Evolutionary conservation across 2,888 invertebrate genomes (phyloP).

Genomic region (Ernsta delagoae): DNA sequence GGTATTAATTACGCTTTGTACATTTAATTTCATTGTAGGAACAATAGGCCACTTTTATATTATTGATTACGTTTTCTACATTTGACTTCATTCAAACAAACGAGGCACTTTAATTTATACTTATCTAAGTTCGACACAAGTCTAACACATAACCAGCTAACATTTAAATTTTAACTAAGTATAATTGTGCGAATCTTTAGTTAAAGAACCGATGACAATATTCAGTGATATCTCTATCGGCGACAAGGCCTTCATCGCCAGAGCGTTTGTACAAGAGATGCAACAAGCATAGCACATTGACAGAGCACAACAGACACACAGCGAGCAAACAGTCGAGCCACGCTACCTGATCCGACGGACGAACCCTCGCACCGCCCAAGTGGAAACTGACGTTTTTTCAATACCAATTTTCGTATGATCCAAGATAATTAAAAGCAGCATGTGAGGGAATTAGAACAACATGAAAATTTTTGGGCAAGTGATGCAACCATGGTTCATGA

Average conservation of each 20-base stretch:
- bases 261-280: slow-evolving; percentile 82
- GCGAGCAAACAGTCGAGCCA: slow-evolving; percentile 89
- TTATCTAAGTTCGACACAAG: background rate
- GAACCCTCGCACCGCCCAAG: slow-evolving; percentile 82
- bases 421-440: slow-evolving; percentile 78
- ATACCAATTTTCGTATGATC: slow-evolving; percentile 64
- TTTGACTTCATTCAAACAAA: background rate
- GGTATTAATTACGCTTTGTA: too few relatives aligned
- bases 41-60: slow-evolving; percentile 9
- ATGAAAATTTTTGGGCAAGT: slow-evolving; percentile 53
- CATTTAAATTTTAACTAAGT: background rate
- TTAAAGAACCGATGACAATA: slow-evolving; percentile 61
- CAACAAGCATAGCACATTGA: slow-evolving; percentile 87
- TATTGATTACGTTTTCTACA: too few relatives aligned
- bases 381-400: slow-evolving; percentile 76
- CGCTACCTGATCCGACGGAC: slow-evolving; percentile 92
- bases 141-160: background rate
- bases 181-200: slow-evolving; percentile 25
- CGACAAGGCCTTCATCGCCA: slow-evolving; percentile 54
- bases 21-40: slow-evolving; percentile 5
- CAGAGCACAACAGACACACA: slow-evolving; percentile 87
- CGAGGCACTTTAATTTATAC: slow-evolving; percentile 24
- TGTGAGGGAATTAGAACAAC: slow-evolving; percentile 77
- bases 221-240: slow-evolving; percentile 68
- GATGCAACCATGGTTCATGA: slow-evolving; percentile 11